Evolutionary conservation across 2,888 invertebrate genomes (phyloP), one percentile per base, ranked within the genome.

Genomic region (Trissonchulus sp.): DNA sequence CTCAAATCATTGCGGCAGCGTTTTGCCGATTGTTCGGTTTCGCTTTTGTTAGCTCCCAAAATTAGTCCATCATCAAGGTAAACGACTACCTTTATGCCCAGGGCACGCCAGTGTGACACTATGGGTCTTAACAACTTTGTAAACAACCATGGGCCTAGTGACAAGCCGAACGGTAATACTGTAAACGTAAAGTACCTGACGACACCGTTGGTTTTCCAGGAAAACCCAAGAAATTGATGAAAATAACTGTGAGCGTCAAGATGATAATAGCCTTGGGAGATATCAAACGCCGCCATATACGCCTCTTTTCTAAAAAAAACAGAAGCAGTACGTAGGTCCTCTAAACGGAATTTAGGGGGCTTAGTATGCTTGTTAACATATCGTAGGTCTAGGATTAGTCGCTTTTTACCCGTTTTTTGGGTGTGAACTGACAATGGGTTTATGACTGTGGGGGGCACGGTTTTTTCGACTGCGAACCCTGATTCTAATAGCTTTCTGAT

Each of bases 11-110:
- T 18, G 30, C 34, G 30, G 65, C 65, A 65, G 30, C 30, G 34
- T 18, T 28, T 8, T 15, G 65, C 3, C 8, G 31, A 18, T 31
- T 28, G 8, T 18, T 28, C 8, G 30, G 30, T 8, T 8, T 8
- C 3, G 8, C 15, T 8, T 8, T 18, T 8, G 3, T 8, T 31
- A 28, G 30, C 8, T 15, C 8, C 65, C 8, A 28, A 8, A 28
- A 34, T 34, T 15, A 65, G n/a, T 15, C 65, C 65, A 65, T 65
- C 65, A 28, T 65, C 65, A 28, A 65, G 8, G 30, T 65, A 65
- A 65, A 65, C n/a, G 3, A 34, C 8, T 8, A 28, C 3, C 65
- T 34, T 28, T 8, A 65, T 8, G 65, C 65, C 65, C 30, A 8
- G 30, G 15, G 8, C 15, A 28, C 65, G 65, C 65, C 65, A 65